Conservation (phyloP, 1,140 invertebrate species). For the Drosophila jambulina region DNA sequence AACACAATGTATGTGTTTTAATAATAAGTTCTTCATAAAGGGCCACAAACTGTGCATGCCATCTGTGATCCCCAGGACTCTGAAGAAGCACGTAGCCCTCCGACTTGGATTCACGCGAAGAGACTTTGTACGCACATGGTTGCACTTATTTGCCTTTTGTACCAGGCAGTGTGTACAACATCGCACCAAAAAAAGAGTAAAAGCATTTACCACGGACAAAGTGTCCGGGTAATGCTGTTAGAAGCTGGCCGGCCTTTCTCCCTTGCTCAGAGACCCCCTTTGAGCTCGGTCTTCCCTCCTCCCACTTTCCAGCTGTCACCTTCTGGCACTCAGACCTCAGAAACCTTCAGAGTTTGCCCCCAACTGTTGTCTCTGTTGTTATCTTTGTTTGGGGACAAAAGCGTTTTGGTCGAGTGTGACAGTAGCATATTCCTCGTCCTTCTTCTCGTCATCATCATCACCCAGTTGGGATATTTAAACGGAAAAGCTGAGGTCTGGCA, state of each 20-base stretch:
- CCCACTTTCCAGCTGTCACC: conserved; percentile 23
- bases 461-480: conserved; percentile 52
- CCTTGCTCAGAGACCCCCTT: not conserved
- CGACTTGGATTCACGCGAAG: conserved; percentile 7
- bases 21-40: not conserved
- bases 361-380: conserved; percentile 39
- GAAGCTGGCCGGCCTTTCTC: conserved; percentile 31
- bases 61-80: conserved; percentile 1
- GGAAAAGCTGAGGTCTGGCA: conserved; percentile 39
- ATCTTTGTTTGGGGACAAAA: conserved; percentile 68
- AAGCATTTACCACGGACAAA: conserved; percentile 56
- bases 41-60: not conserved
- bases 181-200: conserved; percentile 22
- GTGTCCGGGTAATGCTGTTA: conserved; percentile 60
- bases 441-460: conserved; percentile 20
- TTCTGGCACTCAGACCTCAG: conserved; percentile 41
- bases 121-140: conserved; percentile 26
- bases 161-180: conserved; percentile 17
- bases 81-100: conserved; percentile 25
- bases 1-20: not conserved
- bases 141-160: conserved; percentile 37
- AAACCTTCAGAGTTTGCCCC: conserved; percentile 59
- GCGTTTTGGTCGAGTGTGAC: conserved; percentile 63
- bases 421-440: conserved; percentile 56
- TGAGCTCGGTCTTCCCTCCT: no score